Evolutionary conservation across 30 jellyfish, hydroid and myxozoan species (phyloP), one percentile per base, ranked within the genome.

Genomic region (Cassiopea andromeda): DNA sequence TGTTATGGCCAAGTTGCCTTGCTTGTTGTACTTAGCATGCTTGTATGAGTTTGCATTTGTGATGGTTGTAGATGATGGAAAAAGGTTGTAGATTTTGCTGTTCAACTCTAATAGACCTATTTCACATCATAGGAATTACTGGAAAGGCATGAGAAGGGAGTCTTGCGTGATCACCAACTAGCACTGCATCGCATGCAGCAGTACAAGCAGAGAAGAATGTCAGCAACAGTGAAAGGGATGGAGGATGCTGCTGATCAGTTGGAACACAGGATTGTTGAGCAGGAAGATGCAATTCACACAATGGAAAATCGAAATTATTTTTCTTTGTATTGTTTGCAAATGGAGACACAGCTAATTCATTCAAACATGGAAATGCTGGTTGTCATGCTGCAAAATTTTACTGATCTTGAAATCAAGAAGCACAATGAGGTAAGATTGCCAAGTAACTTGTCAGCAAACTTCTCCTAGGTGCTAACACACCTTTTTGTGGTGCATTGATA

Each of bases 131-230:
- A 94, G 98, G 98, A 94, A 44, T 77, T 94, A 68, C 85, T 94
- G 45, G 98, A 94, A 80, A 85, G 98, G 73, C 98, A 94, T 72
- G 98, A 94, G 87, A 94, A 94, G 50, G 98, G 98, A 64, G 98
- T 94, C 73, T 81, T 94, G 93, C 94, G 98, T 50, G 98, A 94
- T 85, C 98, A 94, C 94, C 98, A 94, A 49, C 85, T 94, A 16
- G 98, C 98, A n/a, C 80, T 94, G 59, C 96, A 85, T 78, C 92
- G 92, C 14, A 94, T 94, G 98, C 98, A 94, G 87, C 98, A 94
- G 67, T 94, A 94, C 77, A 94, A 94, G 77, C 98, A 94, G 87
- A 74, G 84, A 19, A 97, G 94, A 19, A 90, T 90, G 97, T 78
- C 96, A 4, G 97, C 97, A 2, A 90, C 98, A 12, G 97, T 94